Evolutionary conservation across 2,113 vertebrate species (phyloP).

Genomic region (Piaya cayana): DNA sequence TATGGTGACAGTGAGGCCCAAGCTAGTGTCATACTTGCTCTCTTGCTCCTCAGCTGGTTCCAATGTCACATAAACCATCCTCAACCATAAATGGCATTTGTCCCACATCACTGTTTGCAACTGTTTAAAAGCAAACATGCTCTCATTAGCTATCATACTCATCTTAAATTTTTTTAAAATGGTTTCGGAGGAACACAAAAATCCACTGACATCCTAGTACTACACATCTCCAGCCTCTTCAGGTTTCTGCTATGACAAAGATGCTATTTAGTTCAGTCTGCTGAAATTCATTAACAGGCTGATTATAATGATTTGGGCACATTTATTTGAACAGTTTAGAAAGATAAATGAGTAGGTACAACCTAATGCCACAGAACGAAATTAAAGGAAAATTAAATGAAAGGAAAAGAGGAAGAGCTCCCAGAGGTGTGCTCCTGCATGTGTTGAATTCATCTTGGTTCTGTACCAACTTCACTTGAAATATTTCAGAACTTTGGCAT

Average conservation of each 20-base stretch:
- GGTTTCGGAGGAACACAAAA: neutral
- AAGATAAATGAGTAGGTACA: neutral
- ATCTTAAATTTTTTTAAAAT: neutral
- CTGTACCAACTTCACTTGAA: neutral
- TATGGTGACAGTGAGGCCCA: neutral
- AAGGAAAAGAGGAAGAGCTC: neutral
- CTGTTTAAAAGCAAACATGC: neutral
- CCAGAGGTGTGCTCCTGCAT: neutral
- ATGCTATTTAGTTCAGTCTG: neutral
- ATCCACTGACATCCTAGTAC: neutral
- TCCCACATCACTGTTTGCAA: neutral
- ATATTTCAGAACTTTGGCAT: neutral
- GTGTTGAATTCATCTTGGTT: neutral
- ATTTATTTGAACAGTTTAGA: neutral
- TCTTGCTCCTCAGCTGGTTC: neutral
- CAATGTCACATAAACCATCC: neutral
- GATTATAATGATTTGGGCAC: neutral
- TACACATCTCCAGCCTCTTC: neutral
- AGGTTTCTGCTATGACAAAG: rapidly evolving
- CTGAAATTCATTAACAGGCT: neutral
- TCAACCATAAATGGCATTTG: neutral
- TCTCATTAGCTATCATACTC: neutral
- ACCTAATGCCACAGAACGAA: neutral
- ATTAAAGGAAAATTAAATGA: neutral
- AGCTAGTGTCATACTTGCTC: neutral